Percentiles rank a stretch among this genome's conserved stretches.
phyloP scores from a whole-genome alignment of 2,113 vertebrate genomes.

The Thamnophis sirtalis region DNA sequence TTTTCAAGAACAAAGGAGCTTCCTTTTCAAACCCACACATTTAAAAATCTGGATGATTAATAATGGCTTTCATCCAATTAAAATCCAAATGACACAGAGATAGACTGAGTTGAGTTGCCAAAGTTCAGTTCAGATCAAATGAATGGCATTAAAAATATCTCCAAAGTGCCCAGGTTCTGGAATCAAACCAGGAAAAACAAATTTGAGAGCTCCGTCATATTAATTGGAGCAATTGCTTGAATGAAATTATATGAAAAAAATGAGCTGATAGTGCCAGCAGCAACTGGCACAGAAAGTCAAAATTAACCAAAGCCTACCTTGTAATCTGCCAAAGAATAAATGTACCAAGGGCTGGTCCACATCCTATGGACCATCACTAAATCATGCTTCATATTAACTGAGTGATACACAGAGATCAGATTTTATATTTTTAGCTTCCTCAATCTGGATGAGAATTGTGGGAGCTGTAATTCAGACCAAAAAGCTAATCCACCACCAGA shows the following conservation, averaged over 20 bases:
- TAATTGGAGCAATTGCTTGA: not conserved
- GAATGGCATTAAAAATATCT: not conserved
- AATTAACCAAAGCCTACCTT: not conserved
- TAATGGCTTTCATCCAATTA: constrained; percentile 3
- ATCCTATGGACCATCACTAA: not conserved
- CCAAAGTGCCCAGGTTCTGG: not conserved
- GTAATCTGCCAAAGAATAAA: not conserved
- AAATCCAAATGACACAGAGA: not conserved
- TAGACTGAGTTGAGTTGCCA: not conserved
- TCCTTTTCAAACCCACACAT: not conserved
- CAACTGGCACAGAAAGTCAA: not conserved
- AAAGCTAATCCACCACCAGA: not conserved
- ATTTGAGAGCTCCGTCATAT: not conserved
- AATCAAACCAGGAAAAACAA: not conserved
- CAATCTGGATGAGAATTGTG: not conserved
- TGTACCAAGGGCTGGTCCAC: not conserved
- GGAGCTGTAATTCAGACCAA: not conserved
- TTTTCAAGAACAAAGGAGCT: not conserved
- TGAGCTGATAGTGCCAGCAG: not conserved
- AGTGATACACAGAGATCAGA: not conserved
- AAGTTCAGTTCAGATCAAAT: not conserved
- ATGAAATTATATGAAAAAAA: not conserved
- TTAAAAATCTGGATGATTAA: not conserved
- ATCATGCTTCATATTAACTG: not conserved
- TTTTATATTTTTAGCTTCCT: not conserved